These are phyloP conservation scores for Ardeotis arabs DNA, from an alignment of 2,113 vertebrate species.

Conservation along the genomic window DNA sequence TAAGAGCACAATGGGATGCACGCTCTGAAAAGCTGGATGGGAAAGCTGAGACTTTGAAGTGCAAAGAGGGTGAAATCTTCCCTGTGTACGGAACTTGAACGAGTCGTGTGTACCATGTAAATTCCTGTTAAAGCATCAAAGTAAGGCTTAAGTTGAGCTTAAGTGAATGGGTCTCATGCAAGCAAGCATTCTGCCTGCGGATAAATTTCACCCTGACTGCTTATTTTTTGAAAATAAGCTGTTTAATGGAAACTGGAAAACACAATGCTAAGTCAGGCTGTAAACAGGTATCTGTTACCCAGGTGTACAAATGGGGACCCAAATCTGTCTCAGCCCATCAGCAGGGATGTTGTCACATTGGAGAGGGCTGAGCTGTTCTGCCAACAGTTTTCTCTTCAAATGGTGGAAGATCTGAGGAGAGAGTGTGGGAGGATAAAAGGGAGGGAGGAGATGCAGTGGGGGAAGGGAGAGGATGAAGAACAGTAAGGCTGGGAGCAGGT, in stretches of 20 bases:
- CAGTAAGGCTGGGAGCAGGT: not conserved
- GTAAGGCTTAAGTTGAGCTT: constrained; percentile 23
- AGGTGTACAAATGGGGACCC: fast-evolving
- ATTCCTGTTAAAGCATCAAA: constrained; percentile 56
- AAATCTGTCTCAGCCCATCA: not conserved
- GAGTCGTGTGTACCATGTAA: not conserved
- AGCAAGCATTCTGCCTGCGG: not conserved
- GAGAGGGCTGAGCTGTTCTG: too few relatives aligned
- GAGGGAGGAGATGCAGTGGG: not conserved
- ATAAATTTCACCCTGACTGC: not conserved
- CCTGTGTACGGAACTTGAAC: not conserved
- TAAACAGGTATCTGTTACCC: not conserved
- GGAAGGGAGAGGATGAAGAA: not conserved
- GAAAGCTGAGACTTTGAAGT: constrained; percentile 38
- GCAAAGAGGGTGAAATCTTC: constrained; percentile 46
- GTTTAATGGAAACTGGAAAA: not conserved
- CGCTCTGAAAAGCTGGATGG: not conserved
- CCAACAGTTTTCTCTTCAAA: not conserved
- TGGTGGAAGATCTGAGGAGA: not conserved
- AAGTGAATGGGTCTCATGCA: not conserved
- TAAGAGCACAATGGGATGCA: not conserved
- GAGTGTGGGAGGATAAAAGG: not conserved
- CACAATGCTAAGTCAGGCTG: not conserved
- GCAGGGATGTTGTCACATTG: fast-evolving
- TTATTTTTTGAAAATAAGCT: not conserved